A percentile compares a stretch with the other conserved stretches of the same genome.
Conservation (phyloP, 2,888 invertebrate genomes). For the Prionchulus punctatus region DNA sequence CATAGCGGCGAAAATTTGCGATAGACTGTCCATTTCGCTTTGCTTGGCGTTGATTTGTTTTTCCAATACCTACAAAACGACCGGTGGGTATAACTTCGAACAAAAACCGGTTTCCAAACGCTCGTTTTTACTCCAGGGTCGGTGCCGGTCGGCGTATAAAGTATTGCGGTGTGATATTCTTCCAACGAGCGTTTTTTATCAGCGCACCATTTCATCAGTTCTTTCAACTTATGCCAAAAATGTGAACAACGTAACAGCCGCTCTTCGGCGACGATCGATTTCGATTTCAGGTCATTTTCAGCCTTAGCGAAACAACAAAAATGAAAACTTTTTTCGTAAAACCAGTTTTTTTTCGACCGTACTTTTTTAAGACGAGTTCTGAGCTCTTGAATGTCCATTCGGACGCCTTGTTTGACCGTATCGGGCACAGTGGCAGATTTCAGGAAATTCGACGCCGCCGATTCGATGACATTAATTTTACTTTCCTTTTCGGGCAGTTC, state of each 20-base stretch:
- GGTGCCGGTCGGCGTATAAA: slow-evolving; percentile 23
- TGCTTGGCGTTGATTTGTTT: slow-evolving; percentile 25
- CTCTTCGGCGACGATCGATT: neutral
- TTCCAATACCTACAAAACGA: slow-evolving; percentile 23
- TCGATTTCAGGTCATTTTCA: neutral
- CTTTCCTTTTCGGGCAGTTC: slow-evolving; percentile 13
- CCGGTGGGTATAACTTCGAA: neutral
- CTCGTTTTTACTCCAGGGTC: neutral
- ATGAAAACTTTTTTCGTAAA: neutral
- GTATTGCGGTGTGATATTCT: slow-evolving; percentile 23
- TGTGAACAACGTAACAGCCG: slow-evolving; percentile 15
- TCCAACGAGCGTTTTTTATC: slow-evolving; percentile 26
- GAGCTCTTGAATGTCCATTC: neutral
- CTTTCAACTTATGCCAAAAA: slow-evolving; percentile 26
- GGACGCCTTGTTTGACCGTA: neutral
- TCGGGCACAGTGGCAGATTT: neutral
- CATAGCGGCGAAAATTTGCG: neutral
- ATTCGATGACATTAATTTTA: slow-evolving; percentile 15
- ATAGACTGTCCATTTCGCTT: slow-evolving; percentile 18
- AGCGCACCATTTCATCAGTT: slow-evolving; percentile 25
- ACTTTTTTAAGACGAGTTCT: neutral
- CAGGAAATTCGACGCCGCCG: slow-evolving; percentile 13
- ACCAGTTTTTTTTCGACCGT: neutral
- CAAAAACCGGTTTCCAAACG: too few species aligned
- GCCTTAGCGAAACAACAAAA: neutral